Percentiles rank a stretch among this genome's conserved stretches.
Evolutionary conservation across 2,113 vertebrate genomes (phyloP).

Genomic region (Anguilla japonica): DNA sequence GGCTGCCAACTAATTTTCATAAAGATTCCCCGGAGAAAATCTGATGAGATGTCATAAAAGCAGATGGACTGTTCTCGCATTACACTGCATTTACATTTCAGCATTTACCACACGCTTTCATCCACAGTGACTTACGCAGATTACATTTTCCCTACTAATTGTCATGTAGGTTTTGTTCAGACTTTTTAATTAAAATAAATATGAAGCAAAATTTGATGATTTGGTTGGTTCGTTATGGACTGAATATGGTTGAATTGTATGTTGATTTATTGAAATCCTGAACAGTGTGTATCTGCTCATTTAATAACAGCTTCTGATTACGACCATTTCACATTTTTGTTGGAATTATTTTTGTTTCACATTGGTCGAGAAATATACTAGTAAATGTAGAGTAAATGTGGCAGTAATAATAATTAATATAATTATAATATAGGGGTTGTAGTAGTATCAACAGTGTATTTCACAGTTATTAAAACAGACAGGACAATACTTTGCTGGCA

Average conservation of each 20-base stretch:
- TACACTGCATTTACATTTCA: no score
- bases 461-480: neutral
- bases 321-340: neutral
- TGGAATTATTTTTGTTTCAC: neutral
- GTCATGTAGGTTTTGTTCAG: neutral
- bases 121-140: no score
- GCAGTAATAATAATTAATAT: no score
- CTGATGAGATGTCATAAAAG: neutral
- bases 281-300: neutral
- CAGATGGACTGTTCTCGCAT: neutral
- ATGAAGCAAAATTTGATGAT: neutral
- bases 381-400: no score
- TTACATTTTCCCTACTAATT: no score
- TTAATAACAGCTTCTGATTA: neutral
- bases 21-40: neutral
- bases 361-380: no score
- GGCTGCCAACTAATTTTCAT: neutral
- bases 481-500: neutral
- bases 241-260: neutral
- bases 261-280: neutral
- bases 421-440: neutral
- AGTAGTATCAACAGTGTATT: neutral
- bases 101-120: no score
- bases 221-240: neutral
- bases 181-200: neutral